These are phyloP conservation scores for Microctenopoma stevenorrisi DNA, from an alignment of 2,797 vertebrate genomes.

Conservation along the genomic window DNA sequence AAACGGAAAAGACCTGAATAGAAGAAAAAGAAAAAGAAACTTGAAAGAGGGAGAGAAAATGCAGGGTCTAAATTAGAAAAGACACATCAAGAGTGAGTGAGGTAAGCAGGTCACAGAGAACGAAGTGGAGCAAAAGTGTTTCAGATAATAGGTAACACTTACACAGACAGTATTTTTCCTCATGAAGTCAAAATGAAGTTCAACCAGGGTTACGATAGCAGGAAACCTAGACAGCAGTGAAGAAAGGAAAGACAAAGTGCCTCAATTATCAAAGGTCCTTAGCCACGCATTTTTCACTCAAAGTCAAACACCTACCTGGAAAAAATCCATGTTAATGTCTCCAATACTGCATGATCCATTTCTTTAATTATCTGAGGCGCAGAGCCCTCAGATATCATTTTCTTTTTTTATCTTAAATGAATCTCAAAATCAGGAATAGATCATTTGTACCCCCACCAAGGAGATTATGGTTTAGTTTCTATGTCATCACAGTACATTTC, in stretches of 20 bases:
- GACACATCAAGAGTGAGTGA: background rate
- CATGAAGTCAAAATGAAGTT: background rate
- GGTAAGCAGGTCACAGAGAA: background rate
- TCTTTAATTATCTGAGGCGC: slow-evolving; percentile 48
- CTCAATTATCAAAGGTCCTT: slow-evolving; percentile 38
- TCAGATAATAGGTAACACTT: background rate
- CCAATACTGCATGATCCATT: slow-evolving; percentile 48
- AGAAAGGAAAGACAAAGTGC: slow-evolving; percentile 46
- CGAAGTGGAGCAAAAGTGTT: background rate
- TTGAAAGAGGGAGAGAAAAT: slow-evolving; percentile 13
- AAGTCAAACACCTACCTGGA: slow-evolving; percentile 30
- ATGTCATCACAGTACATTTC: slow-evolving; percentile 33
- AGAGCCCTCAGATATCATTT: slow-evolving; percentile 38
- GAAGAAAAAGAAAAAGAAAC: slow-evolving; percentile 1
- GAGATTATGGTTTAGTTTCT: slow-evolving; percentile 36
- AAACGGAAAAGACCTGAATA: slow-evolving; percentile 11
- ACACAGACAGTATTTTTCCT: background rate
- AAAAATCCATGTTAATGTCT: slow-evolving; percentile 47
- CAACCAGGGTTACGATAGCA: slow-evolving; percentile 26
- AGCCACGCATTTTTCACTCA: slow-evolving; percentile 47
- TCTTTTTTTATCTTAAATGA: slow-evolving; percentile 36
- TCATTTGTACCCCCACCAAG: slow-evolving; percentile 32
- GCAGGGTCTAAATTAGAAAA: background rate
- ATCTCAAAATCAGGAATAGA: slow-evolving; percentile 31
- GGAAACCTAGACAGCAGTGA: slow-evolving; percentile 10